Evolutionary conservation across 2,113 vertebrate genomes (phyloP).

Genomic region (Menura novaehollandiae): DNA sequence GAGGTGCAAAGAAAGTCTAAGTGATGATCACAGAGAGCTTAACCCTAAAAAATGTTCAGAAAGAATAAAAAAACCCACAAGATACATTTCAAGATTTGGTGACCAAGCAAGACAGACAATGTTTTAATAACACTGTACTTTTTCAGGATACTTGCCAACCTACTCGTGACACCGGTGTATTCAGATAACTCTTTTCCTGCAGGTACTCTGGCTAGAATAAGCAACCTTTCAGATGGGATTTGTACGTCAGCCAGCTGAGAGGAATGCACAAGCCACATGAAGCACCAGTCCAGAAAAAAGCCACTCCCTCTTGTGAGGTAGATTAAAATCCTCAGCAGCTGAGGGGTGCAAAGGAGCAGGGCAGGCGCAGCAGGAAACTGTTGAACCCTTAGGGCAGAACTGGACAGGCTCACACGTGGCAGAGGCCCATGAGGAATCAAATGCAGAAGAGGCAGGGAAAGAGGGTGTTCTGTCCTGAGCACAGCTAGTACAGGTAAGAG

Average conservation of each 20-base stretch:
- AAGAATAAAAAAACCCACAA: neutral
- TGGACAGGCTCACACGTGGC: neutral
- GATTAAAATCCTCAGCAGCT: neutral
- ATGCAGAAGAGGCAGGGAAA: neutral
- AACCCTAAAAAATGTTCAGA: neutral
- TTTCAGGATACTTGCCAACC: neutral
- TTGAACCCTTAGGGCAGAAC: neutral
- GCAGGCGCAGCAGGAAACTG: neutral
- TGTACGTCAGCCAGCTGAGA: neutral
- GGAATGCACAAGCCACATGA: neutral
- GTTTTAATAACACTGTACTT: neutral
- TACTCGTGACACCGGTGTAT: neutral
- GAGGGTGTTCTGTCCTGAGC: neutral
- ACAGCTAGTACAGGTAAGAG: neutral
- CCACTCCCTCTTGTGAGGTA: neutral
- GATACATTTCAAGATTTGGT: neutral
- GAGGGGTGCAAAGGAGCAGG: neutral
- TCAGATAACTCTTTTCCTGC: neutral
- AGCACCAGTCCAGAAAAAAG: neutral
- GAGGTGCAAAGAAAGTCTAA: neutral
- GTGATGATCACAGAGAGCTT: neutral
- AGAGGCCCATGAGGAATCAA: neutral
- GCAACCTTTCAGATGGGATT: neutral
- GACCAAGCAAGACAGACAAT: neutral
- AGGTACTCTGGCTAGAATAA: neutral